Evolutionary conservation across 2,113 vertebrate genomes (phyloP).

Genomic region (Myotis brandtii): DNA sequence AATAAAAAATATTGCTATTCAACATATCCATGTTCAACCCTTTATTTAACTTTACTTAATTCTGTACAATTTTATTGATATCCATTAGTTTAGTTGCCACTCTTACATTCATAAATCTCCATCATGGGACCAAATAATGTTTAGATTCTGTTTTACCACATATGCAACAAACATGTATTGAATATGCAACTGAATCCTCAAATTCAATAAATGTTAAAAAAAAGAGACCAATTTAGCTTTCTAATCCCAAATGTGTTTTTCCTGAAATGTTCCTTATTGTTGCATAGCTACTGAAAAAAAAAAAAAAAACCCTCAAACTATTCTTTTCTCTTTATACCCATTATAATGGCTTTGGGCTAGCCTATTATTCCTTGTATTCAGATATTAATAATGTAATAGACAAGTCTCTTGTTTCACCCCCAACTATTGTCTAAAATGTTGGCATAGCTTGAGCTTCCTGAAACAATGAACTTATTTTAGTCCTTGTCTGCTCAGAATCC

Average conservation of each 20-base stretch:
- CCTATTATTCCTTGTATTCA: neutral
- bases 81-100: neutral
- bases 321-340: neutral
- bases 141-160: neutral
- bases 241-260: neutral
- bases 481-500: neutral
- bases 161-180: neutral
- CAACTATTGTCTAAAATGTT: neutral
- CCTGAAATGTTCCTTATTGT: neutral
- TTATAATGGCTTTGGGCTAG: neutral
- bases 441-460: neutral
- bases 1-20: neutral
- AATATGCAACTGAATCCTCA: neutral
- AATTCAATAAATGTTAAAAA: neutral
- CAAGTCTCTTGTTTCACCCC: neutral
- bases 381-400: neutral
- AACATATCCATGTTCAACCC: neutral
- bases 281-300: neutral
- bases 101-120: neutral
- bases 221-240: neutral
- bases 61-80: neutral
- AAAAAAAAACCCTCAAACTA: neutral
- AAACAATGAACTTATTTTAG: neutral
- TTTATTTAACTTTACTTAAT: neutral
- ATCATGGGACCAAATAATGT: neutral